Evolutionary conservation across 2,888 invertebrate species (phyloP).

Genomic region (Spilarctia lutea): DNA sequence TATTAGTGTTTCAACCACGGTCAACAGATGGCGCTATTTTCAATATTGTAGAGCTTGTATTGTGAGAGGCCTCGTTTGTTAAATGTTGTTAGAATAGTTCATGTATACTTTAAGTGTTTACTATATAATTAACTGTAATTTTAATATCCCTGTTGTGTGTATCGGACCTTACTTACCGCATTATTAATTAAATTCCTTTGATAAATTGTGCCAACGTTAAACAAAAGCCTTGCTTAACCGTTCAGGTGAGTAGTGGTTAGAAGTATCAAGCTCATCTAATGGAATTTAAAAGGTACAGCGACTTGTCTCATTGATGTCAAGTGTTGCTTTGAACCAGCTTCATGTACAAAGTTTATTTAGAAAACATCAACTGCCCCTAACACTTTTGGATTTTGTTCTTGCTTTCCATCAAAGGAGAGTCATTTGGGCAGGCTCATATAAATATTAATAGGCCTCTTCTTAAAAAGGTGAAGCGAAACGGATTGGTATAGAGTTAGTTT

Average conservation of each 20-base stretch:
- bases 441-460: no score
- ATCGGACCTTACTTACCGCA: not conserved
- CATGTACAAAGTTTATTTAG: not conserved
- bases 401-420: no score
- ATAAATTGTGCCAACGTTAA: not conserved
- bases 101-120: not conserved
- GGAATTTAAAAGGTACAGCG: not conserved
- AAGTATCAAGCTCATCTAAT: not conserved
- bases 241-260: not conserved
- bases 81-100: not conserved
- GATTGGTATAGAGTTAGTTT: no score
- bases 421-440: no score
- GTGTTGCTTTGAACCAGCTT: not conserved
- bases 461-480: no score
- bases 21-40: not conserved
- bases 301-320: not conserved
- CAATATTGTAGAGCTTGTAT: not conserved
- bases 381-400: no score
- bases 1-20: not conserved
- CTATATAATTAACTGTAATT: constrained; percentile 4
- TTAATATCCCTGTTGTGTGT: constrained; percentile 1
- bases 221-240: not conserved
- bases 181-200: not conserved
- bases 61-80: constrained; percentile 2
- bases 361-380: no score